These are phyloP conservation scores for Macrotrachela quadricornifera DNA, from an alignment of 1,140 invertebrate genomes.

Conservation along the genomic window DNA sequence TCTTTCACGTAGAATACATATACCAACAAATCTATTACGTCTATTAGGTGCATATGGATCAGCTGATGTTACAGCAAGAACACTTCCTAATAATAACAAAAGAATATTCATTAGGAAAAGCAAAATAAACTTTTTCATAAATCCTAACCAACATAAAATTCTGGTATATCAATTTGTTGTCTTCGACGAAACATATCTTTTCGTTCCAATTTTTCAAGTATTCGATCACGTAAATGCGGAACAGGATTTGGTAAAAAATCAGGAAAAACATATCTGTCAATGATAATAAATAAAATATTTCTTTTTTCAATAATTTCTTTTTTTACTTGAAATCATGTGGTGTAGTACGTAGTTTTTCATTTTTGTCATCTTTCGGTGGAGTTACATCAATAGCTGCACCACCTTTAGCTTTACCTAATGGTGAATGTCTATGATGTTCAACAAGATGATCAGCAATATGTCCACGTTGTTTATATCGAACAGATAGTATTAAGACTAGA, in stretches of 20 bases:
- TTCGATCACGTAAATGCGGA: conserved; percentile 46
- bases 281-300: background rate
- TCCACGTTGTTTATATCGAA: no score
- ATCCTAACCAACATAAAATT: conserved; percentile 77
- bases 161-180: conserved; percentile 61
- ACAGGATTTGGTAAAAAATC: conserved; percentile 80
- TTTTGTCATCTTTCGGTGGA: no score
- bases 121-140: background rate
- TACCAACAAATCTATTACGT: conserved; percentile 71
- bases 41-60: conserved; percentile 67
- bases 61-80: conserved; percentile 69
- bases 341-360: no score
- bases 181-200: conserved; percentile 73
- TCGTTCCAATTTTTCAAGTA: conserved; percentile 69
- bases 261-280: conserved; percentile 52
- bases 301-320: no score
- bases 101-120: conserved; percentile 3
- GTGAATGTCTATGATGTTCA: no score
- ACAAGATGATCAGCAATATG: no score
- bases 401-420: no score
- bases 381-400: no score
- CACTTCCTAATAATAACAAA: conserved; percentile 43
- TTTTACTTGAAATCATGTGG: no score
- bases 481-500: no score
- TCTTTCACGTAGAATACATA: conserved; percentile 64